These are phyloP conservation scores for Trachelus tabidus DNA, from an alignment of 2,888 invertebrate species.

Conservation along the genomic window DNA sequence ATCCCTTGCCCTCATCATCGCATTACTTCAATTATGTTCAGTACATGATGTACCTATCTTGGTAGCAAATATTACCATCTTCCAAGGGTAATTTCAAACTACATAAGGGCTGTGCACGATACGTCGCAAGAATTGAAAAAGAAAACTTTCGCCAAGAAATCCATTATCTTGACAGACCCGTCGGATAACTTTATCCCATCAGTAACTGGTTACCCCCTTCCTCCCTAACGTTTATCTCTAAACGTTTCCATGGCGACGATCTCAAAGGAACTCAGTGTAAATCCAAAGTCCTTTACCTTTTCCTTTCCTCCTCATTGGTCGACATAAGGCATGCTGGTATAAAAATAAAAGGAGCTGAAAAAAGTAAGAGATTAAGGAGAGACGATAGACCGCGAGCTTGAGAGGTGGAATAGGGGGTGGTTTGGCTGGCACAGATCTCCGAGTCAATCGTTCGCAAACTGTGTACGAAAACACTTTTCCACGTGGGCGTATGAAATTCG, in stretches of 20 bases:
- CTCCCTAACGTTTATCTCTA: not conserved
- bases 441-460: not conserved
- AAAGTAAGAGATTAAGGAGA: not conserved
- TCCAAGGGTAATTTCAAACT: not conserved
- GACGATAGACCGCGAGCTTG: not conserved
- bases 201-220: not conserved
- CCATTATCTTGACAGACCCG: not conserved
- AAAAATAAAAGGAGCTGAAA: not conserved
- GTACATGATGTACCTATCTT: not conserved
- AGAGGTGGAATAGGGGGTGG: not conserved
- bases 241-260: not conserved
- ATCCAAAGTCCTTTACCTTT: not conserved
- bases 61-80: too few species aligned
- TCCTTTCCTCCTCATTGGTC: not conserved
- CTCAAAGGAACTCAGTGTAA: not conserved
- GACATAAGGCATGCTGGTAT: not conserved
- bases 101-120: not conserved
- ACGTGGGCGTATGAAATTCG: not conserved
- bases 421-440: not conserved
- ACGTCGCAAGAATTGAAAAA: not conserved
- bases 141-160: not conserved
- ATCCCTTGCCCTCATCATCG: not conserved
- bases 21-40: not conserved
- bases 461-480: not conserved
- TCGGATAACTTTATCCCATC: not conserved